These are phyloP conservation scores for Panagrolaimus sp. DNA, from an alignment of 1,140 invertebrate species.

Conservation along the genomic window DNA sequence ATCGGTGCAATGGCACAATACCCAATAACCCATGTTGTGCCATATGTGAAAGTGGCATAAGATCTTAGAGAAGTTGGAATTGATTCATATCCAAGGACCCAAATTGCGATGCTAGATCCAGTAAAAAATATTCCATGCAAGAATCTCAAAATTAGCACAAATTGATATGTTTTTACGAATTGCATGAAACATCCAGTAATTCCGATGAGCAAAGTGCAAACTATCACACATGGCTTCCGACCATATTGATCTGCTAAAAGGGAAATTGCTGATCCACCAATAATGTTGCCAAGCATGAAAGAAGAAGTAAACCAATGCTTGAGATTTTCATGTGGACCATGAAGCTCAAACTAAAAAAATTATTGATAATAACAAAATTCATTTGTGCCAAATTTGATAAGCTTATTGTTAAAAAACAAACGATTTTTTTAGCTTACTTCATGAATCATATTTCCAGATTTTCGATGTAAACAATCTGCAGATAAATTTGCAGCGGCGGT, in stretches of 20 bases:
- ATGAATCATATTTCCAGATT: neutral
- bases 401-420: too few species aligned
- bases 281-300: slow-evolving; percentile 6
- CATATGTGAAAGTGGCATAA: slow-evolving; percentile 50
- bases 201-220: slow-evolving; percentile 29
- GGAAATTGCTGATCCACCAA: slow-evolving; percentile 14
- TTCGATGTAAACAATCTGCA: neutral
- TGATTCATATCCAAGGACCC: slow-evolving; percentile 52
- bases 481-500: neutral
- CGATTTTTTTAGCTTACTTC: neutral
- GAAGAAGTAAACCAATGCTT: slow-evolving; percentile 2
- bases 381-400: too few species aligned
- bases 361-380: too few species aligned
- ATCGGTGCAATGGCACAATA: slow-evolving; percentile 39
- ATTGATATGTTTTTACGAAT: slow-evolving; percentile 32
- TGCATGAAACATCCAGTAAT: slow-evolving; percentile 26
- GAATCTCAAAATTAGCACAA: slow-evolving; percentile 34
- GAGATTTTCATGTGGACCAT: neutral
- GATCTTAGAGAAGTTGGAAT: slow-evolving; percentile 40
- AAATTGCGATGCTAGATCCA: slow-evolving; percentile 37
- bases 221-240: slow-evolving; percentile 25
- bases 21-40: slow-evolving; percentile 50
- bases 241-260: slow-evolving; percentile 17
- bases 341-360: neutral
- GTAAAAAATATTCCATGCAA: slow-evolving; percentile 41